These are phyloP conservation scores for Chromoteleia sp. DNA, from an alignment of 2,888 invertebrate species.

Conservation along the genomic window DNA sequence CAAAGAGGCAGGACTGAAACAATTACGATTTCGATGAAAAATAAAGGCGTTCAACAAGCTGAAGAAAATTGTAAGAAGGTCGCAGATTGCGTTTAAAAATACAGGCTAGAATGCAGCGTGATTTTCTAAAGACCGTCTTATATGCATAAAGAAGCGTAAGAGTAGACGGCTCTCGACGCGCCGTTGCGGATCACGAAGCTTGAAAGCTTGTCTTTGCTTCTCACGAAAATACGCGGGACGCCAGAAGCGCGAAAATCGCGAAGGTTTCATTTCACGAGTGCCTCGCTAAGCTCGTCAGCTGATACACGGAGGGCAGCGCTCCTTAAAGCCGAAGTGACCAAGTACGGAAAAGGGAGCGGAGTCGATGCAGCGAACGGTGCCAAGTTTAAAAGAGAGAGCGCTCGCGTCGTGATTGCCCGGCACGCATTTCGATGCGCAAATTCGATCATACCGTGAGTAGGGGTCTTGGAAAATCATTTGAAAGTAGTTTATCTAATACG, in stretches of 20 bases:
- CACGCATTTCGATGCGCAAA: conserved; percentile 20
- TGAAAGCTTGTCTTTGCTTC: conserved; percentile 64
- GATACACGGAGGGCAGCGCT: conserved; percentile 74
- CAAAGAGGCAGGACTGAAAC: conserved; percentile 6
- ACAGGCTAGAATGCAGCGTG: conserved; percentile 47
- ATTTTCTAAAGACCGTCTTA: conserved; percentile 66
- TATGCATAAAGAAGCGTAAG: conserved; percentile 67
- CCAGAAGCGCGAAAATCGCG: conserved; percentile 53
- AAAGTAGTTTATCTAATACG: background rate
- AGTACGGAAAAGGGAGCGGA: conserved; percentile 42
- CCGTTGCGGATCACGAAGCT: conserved; percentile 54
- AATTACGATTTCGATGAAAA: conserved; percentile 57
- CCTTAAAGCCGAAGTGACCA: conserved; percentile 76
- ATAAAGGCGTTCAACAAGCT: conserved; percentile 50
- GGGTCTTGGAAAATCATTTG: conserved; percentile 1
- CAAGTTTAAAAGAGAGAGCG: conserved; percentile 60
- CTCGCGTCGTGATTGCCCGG: conserved; percentile 10
- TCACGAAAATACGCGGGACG: conserved; percentile 51
- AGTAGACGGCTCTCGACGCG: conserved; percentile 42
- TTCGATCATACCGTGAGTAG: background rate
- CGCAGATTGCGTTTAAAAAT: conserved; percentile 44
- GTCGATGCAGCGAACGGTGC: conserved; percentile 62
- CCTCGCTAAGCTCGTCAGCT: conserved; percentile 70
- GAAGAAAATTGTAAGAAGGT: conserved; percentile 59
- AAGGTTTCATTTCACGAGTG: conserved; percentile 55